phyloP scores from a whole-genome alignment of 2,113 vertebrate genomes.

The Cariama cristata region DNA sequence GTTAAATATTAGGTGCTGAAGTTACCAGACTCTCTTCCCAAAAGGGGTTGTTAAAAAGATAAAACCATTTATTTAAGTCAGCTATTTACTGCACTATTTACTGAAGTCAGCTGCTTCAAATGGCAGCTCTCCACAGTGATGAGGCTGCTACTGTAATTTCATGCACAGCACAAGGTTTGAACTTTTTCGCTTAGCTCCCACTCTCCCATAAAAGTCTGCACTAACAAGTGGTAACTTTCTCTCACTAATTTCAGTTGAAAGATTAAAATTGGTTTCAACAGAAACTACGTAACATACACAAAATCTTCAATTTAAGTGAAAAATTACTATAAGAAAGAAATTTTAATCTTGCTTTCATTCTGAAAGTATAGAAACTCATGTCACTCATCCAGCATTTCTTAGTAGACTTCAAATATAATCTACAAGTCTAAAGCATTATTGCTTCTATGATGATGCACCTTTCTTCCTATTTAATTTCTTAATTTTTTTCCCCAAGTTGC shows the following conservation, averaged over 20 bases:
- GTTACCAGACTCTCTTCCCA: neutral
- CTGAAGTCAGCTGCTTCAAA: neutral
- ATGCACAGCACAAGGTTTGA: neutral
- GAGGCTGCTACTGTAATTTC: neutral
- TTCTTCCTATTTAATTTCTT: neutral
- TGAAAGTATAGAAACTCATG: neutral
- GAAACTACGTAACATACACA: neutral
- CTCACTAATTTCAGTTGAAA: neutral
- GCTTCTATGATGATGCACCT: neutral
- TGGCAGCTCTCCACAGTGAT: neutral
- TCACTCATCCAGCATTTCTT: neutral
- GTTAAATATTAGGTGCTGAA: neutral
- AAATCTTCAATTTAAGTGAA: neutral
- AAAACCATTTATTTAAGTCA: neutral
- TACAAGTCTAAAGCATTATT: neutral
- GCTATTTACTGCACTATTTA: neutral
- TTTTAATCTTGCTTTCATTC: neutral
- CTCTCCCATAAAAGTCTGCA: neutral
- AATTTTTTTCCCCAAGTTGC: neutral
- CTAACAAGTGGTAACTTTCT: neutral
- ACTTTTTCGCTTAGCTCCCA: neutral
- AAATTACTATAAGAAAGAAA: neutral
- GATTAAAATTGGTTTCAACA: neutral
- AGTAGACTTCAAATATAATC: neutral
- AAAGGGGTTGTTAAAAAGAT: conserved; percentile 13